These are phyloP conservation scores for Anolis carolinensis DNA, from an alignment of 2,113 vertebrate genomes.

Conservation along the genomic window DNA sequence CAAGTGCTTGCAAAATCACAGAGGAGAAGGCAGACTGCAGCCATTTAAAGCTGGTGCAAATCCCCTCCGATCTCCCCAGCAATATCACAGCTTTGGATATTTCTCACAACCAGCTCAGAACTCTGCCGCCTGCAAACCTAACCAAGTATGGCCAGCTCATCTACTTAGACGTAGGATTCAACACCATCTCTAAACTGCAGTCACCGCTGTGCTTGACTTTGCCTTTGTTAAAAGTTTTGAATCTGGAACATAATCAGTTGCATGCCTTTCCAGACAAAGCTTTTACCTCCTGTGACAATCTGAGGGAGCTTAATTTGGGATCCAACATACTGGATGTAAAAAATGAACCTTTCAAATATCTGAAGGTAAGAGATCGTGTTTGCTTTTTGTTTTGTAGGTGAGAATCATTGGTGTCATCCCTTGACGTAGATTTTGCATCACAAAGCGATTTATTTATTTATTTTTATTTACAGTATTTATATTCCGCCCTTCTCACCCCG, in stretches of 20 bases:
- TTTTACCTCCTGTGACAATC: constrained; percentile 75
- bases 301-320: constrained; percentile 78
- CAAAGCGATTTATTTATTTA: neutral
- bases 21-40: constrained; percentile 86
- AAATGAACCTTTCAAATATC: constrained; percentile 80
- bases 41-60: constrained; percentile 80
- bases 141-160: constrained; percentile 78
- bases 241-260: constrained; percentile 85
- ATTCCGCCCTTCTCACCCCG: no score
- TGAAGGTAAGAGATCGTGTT: constrained; percentile 71
- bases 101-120: constrained; percentile 86
- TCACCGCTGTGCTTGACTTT: constrained; percentile 78
- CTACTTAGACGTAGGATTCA: constrained; percentile 82
- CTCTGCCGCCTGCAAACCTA: constrained; percentile 72
- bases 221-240: constrained; percentile 76
- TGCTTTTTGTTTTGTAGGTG: neutral
- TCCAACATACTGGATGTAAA: constrained; percentile 80
- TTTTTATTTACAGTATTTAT: no score
- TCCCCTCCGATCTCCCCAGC: constrained; percentile 85
- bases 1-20: constrained; percentile 74
- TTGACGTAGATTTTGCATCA: neutral
- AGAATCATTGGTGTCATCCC: neutral
- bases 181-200: constrained; percentile 81
- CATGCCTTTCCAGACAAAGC: constrained; percentile 72
- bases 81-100: constrained; percentile 86